A percentile compares a stretch with the other conserved stretches of the same genome.
phyloP scores from a whole-genome alignment of 2,797 vertebrate species.

The Lacerta viridis region DNA sequence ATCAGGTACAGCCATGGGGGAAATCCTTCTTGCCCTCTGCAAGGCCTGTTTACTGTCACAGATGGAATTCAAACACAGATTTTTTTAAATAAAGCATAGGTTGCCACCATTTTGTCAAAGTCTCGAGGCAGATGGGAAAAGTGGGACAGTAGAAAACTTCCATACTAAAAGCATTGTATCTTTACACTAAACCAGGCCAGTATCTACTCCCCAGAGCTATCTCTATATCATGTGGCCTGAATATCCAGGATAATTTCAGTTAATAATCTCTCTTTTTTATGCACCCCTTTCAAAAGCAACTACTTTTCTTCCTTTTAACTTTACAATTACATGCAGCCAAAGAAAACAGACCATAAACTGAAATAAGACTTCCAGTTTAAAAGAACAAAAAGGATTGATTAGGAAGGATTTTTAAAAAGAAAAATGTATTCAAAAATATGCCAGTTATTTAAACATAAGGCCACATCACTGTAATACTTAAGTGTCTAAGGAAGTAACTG shows the following conservation, averaged over 20 bases:
- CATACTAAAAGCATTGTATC: not conserved
- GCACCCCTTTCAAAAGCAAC: slow-evolving; percentile 27
- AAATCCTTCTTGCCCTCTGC: slow-evolving; percentile 42
- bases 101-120: slow-evolving; percentile 17
- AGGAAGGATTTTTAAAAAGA: not conserved
- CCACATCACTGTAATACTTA: slow-evolving; percentile 14
- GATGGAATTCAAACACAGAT: slow-evolving; percentile 21
- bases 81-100: slow-evolving; percentile 38
- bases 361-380: slow-evolving; percentile 9
- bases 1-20: slow-evolving; percentile 2
- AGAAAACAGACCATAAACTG: not conserved
- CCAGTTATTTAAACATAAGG: slow-evolving; percentile 20
- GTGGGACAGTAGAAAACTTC: slow-evolving; percentile 6
- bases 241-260: slow-evolving; percentile 17
- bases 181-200: not conserved
- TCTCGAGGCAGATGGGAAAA: not conserved
- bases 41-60: slow-evolving; percentile 25
- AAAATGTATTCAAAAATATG: slow-evolving; percentile 1
- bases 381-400: not conserved
- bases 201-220: slow-evolving; percentile 6
- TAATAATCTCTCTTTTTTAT: slow-evolving; percentile 19
- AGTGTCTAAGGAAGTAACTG: slow-evolving; percentile 24
- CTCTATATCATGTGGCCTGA: slow-evolving; percentile 4
- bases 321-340: slow-evolving; percentile 13
- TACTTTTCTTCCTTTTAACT: slow-evolving; percentile 27